Conservation (phyloP, 2,113 vertebrate species). For the Potamarius usumacintae region DNA sequence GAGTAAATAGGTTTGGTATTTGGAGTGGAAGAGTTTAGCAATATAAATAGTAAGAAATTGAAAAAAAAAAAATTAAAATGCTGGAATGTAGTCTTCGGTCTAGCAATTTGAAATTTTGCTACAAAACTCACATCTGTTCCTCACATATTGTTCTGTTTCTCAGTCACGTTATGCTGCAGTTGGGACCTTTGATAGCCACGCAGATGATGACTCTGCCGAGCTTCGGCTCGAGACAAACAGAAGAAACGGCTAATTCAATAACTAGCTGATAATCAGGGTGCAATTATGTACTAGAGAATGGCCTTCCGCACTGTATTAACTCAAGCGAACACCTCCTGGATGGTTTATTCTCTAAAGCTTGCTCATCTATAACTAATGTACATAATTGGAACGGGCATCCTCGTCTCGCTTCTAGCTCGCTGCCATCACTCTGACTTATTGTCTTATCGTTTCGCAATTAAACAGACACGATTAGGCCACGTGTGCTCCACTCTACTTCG, state of each 20-base stretch:
- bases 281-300: slow-evolving; percentile 75
- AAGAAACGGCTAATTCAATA: slow-evolving; percentile 78
- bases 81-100: background rate
- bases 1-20: background rate
- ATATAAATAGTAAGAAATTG: background rate
- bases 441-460: slow-evolving; percentile 71
- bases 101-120: slow-evolving; percentile 50
- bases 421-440: slow-evolving; percentile 70
- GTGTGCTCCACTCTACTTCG: slow-evolving; percentile 3
- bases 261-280: slow-evolving; percentile 78
- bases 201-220: slow-evolving; percentile 70
- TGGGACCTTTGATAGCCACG: slow-evolving; percentile 67
- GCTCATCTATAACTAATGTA: slow-evolving; percentile 69
- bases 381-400: slow-evolving; percentile 75
- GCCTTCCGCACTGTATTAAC: slow-evolving; percentile 69
- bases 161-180: slow-evolving; percentile 58
- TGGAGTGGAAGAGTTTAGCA: background rate
- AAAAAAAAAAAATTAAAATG: background rate
- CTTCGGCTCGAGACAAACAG: slow-evolving; percentile 75
- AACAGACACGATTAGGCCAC: slow-evolving; percentile 37
- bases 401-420: slow-evolving; percentile 68
- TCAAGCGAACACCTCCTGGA: slow-evolving; percentile 66
- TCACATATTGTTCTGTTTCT: slow-evolving; percentile 38
- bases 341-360: slow-evolving; percentile 68
- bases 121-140: slow-evolving; percentile 22